These are phyloP conservation scores for Noctua janthina DNA, from an alignment of 2,888 invertebrate species.

Conservation along the genomic window DNA sequence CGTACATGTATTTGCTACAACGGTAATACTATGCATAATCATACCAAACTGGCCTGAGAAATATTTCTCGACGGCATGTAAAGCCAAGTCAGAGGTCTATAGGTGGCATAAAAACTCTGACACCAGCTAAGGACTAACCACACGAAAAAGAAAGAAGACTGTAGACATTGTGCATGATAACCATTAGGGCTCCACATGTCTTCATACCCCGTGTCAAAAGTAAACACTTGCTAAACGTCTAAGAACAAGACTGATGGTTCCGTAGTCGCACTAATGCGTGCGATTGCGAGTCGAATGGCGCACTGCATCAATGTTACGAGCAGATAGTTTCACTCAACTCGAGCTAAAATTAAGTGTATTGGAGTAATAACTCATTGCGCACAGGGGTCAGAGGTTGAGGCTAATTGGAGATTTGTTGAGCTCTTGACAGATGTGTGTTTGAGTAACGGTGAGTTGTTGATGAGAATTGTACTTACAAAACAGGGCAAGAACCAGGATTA, in stretches of 20 bases:
- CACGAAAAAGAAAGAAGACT: too few relatives aligned
- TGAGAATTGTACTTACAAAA: background rate
- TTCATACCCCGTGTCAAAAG: conserved; percentile 20
- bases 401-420: conserved; percentile 21
- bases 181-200: conserved; percentile 40
- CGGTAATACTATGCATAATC: too few relatives aligned
- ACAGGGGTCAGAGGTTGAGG: conserved; percentile 31
- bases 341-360: conserved; percentile 61
- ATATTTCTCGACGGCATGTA: too few relatives aligned
- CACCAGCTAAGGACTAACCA: too few relatives aligned
- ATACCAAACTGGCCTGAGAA: too few relatives aligned
- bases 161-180: background rate
- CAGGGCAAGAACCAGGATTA: background rate
- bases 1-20: background rate
- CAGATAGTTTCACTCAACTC: conserved; percentile 60
- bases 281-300: conserved; percentile 64
- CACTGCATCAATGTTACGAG: conserved; percentile 63
- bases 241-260: conserved; percentile 56
- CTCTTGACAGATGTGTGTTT: conserved; percentile 12
- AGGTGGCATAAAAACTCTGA: too few relatives aligned
- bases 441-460: background rate
- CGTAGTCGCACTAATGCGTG: conserved; percentile 57
- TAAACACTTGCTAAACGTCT: conserved; percentile 56
- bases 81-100: too few relatives aligned
- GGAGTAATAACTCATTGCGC: conserved; percentile 43